Base-by-base conservation (phyloP, 2,113 vertebrate genomes). In the Zosterops borbonicus region DNA sequence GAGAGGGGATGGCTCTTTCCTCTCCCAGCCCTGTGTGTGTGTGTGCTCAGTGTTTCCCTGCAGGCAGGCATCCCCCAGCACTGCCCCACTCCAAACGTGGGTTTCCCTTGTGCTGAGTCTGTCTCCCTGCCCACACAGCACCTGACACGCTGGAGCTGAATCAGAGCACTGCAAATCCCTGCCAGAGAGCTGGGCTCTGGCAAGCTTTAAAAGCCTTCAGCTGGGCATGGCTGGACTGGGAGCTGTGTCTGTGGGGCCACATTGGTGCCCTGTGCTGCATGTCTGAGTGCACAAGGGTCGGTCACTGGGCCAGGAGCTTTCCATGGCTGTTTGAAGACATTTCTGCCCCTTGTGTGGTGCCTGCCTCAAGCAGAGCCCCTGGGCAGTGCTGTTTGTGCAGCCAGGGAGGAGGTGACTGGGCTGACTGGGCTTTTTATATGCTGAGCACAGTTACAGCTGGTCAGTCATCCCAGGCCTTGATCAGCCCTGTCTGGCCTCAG, bases 41-140 rank as follows among this genome's bases (percentile, higher is more conserved):
- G 22, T 1, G 8, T 17, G 62, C 49, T 89, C 52, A 14, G 44
- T 4, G 2, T 56, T 80, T 86, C 63, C 62, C 49, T 83, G 49
- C 76, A 12, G 4, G 47, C 87, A 91, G 75, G 39, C 87, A 56
- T 75, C 62, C 86, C 75, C 68, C 93, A 64, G 53, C 71, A 68
- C 9, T 41, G 62, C 33, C 70, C 76, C 56, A 29, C 77, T 88
- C 65, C 1, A 0, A 52, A 47, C 4, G 13, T 85, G 83, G 79
- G 67, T 64, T 92, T 81, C 87, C 86, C 83, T 86, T 56, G 56
- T 1, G 4, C 82, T 90, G 90, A 84, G 87, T 83, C 96, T 83
- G 80, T 74, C 93, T 94, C 93, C 46, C 62, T 88, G 92, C 92
- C 96, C 89, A 90, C 76, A 6, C 91, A 96, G 86, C 89, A 76